Evolutionary conservation across 2,113 vertebrate species (phyloP), one percentile per base, ranked within the genome.

Genomic region (Pygoscelis adeliae): DNA sequence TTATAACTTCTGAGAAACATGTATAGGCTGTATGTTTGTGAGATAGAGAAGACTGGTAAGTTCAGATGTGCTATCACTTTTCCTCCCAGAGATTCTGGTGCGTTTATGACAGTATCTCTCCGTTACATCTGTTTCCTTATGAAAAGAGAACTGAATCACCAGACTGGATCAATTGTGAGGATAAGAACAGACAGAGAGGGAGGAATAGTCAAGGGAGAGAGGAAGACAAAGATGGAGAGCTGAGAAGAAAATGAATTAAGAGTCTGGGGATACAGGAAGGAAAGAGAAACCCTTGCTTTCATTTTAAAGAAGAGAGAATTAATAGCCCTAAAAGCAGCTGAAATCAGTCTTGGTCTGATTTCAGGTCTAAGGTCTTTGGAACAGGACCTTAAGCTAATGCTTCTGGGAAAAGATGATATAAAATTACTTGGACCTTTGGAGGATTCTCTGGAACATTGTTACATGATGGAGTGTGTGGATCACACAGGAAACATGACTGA

Each of bases 81-180:
- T 97, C 34, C 65, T 88, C 26, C 16, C 73, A 86, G 73, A 95
- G 87, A 94, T 81, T 85, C 46, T 25, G 34, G 30, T 72, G 70
- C 72, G 16, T 65, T 86, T 65, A 30, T 63, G 34, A 79, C 27
- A 52, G 21, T 76, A 81, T 92, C 81, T 89, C 61, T 71, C 63
- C 38, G 21, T 55, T 85, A 77, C 77, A 89, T 93, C 69, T 90
- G 71, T 80, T 95, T 97, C 91, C 83, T 65, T 89, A 67, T 38
- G 53, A 91, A 88, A 95, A 92, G 34, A 42, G 63, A 96, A 63
- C n/a, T 15, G 6, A 50, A 53, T 82, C 73, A 91, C 22, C 22
- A 59, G 67, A 40, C 23, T 47, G 20, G 25, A 80, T 80, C 4
- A 0, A 30, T 30, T 80, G 27, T 30, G 22, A 65, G 56, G 52